Conservation (phyloP, 2,888 invertebrate genomes). For the Drosophila mettleri region DNA sequence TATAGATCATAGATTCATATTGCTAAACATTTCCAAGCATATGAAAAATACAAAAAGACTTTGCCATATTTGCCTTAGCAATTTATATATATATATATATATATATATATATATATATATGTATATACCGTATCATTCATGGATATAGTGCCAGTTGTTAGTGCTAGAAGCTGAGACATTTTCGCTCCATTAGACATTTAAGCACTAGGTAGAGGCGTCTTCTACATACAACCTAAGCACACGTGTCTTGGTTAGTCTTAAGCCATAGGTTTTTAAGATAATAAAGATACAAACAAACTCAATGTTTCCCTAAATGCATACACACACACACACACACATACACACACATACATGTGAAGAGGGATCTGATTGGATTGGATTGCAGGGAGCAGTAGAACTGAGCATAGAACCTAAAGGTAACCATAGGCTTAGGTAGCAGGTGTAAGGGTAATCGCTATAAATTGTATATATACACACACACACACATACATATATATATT, state of each 20-base stretch:
- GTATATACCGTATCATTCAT: too few species aligned
- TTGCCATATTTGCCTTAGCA: slow-evolving; percentile 9
- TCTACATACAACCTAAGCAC: slow-evolving; percentile 21
- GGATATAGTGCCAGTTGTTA: too few species aligned
- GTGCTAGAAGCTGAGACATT: background rate
- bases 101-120: background rate
- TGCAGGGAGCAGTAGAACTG: slow-evolving; percentile 3
- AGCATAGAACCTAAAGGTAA: slow-evolving; percentile 7
- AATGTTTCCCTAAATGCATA: background rate
- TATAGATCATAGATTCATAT: background rate
- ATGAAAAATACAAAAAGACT: background rate
- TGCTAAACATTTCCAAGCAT: background rate
- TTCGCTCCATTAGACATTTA: background rate
- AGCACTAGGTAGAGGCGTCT: background rate
- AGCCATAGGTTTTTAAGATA: slow-evolving; percentile 27
- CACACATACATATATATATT: too few species aligned
- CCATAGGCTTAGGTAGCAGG: slow-evolving; percentile 4
- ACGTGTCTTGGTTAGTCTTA: slow-evolving; percentile 23
- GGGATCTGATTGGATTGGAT: slow-evolving; percentile 1
- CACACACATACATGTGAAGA: background rate
- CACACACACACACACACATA: too few species aligned
- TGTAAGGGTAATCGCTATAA: background rate
- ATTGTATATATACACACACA: too few species aligned
- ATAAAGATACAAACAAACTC: slow-evolving; percentile 15
- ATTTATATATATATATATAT: background rate